Percentiles rank a stretch among this genome's conserved stretches.
These are phyloP conservation scores for Pollimyrus isidori DNA, from an alignment of 2,113 vertebrate species.

Conservation along the genomic window DNA sequence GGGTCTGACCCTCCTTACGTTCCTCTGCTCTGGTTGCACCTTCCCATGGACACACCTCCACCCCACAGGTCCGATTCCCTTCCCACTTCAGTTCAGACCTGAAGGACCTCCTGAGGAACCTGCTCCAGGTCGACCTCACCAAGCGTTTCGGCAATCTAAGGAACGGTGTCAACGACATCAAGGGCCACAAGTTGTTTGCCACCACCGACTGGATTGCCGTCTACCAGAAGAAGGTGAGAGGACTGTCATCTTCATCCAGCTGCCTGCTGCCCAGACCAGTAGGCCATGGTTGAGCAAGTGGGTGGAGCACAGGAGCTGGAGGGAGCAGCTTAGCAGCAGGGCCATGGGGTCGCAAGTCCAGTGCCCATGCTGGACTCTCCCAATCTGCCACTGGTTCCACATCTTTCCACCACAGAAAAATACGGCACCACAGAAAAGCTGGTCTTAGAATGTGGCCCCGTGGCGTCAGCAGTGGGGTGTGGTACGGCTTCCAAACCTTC, in stretches of 20 bases:
- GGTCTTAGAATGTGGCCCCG: no score
- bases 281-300: not conserved
- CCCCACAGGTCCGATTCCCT: slow-evolving; percentile 72
- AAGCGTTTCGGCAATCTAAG: slow-evolving; percentile 86
- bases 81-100: slow-evolving; percentile 89
- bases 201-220: slow-evolving; percentile 89
- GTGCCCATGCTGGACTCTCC: no score
- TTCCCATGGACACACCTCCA: not conserved
- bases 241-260: not conserved
- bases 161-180: slow-evolving; percentile 86
- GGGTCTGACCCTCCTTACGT: not conserved
- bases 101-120: slow-evolving; percentile 85
- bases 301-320: not conserved
- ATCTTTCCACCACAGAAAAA: no score
- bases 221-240: slow-evolving; percentile 78
- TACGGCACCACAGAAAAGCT: no score
- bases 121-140: slow-evolving; percentile 86
- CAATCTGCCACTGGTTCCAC: no score
- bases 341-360: not conserved
- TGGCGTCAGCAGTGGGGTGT: no score
- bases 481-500: no score
- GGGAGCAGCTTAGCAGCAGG: not conserved
- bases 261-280: not conserved
- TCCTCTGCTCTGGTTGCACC: not conserved
- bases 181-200: slow-evolving; percentile 86